phyloP scores from a whole-genome alignment of 2,797 vertebrate species.

The Sebastiscus tertius region DNA sequence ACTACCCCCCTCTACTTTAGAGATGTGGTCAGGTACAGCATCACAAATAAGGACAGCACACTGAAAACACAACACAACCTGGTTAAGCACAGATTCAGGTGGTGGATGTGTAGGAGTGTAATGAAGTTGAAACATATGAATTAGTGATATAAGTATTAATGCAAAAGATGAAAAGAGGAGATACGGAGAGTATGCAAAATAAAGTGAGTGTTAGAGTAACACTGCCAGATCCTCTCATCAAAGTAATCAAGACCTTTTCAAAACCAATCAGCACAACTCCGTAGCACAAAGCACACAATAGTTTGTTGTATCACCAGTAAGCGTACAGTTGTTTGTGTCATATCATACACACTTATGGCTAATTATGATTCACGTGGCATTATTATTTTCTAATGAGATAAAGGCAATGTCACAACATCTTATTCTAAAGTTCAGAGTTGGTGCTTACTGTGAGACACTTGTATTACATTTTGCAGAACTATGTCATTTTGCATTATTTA shows the following conservation, averaged over 20 bases:
- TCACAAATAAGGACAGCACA: background rate
- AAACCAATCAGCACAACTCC: slow-evolving; percentile 1
- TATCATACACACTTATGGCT: background rate
- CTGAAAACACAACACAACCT: background rate
- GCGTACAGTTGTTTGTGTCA: background rate
- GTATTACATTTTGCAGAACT: background rate
- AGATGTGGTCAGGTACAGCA: background rate
- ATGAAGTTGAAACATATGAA: background rate
- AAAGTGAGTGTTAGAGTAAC: background rate
- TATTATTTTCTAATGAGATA: background rate
- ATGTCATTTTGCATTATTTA: background rate
- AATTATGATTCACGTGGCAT: background rate
- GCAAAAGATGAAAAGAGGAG: background rate
- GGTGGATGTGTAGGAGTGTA: background rate
- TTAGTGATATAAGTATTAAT: background rate
- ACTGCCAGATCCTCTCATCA: background rate
- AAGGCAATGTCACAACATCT: background rate
- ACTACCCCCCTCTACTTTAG: too few species aligned
- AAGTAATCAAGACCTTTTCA: slow-evolving; percentile 8
- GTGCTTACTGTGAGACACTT: background rate
- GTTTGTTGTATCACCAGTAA: background rate
- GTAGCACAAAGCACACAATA: background rate
- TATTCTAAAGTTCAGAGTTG: background rate
- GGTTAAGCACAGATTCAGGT: background rate
- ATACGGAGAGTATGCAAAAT: background rate